Evolutionary conservation across 2,797 vertebrate species (phyloP).

Genomic region (Gouania willdenowi): DNA sequence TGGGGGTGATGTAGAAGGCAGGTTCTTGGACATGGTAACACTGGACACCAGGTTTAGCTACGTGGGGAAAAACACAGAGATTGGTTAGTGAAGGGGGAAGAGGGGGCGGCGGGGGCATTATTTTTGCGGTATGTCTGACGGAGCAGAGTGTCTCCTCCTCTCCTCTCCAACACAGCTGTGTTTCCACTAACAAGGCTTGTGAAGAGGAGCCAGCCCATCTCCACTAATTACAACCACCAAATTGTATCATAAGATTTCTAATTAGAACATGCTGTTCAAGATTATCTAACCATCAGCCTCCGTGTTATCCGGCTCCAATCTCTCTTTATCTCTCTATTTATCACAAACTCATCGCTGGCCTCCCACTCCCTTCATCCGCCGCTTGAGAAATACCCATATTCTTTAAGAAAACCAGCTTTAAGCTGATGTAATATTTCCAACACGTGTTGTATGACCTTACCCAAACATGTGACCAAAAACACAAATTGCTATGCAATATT

Average conservation of each 20-base stretch:
- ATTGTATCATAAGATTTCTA: constrained; percentile 99
- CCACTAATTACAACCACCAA: constrained; percentile 97
- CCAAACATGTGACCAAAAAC: no score
- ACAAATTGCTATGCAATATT: no score
- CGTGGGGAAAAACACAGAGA: constrained; percentile 30
- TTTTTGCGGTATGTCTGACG: constrained; percentile 85
- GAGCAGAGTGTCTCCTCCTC: constrained; percentile 80
- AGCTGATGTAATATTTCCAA: constrained; percentile 2
- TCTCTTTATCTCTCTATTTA: constrained; percentile 78
- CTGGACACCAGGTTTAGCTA: constrained; percentile 99
- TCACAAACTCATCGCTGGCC: constrained; percentile 36
- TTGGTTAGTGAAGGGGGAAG: constrained; percentile 34
- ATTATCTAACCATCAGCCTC: constrained; percentile 96
- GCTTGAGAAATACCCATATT: constrained; percentile 24
- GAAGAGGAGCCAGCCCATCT: constrained; percentile 93
- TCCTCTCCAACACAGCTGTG: constrained; percentile 86
- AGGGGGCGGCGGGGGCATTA: constrained; percentile 37
- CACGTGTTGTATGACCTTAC: not conserved
- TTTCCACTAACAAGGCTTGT: constrained; percentile 92
- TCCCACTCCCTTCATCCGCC: constrained; percentile 7
- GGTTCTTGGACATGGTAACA: constrained; percentile 98
- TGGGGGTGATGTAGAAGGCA: constrained; percentile 94
- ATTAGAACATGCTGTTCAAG: constrained; percentile 96
- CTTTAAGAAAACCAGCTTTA: constrained; percentile 10
- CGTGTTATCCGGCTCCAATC: constrained; percentile 84